These are phyloP conservation scores for Aramus guarauna DNA, from an alignment of 2,113 vertebrate genomes.

Conservation along the genomic window DNA sequence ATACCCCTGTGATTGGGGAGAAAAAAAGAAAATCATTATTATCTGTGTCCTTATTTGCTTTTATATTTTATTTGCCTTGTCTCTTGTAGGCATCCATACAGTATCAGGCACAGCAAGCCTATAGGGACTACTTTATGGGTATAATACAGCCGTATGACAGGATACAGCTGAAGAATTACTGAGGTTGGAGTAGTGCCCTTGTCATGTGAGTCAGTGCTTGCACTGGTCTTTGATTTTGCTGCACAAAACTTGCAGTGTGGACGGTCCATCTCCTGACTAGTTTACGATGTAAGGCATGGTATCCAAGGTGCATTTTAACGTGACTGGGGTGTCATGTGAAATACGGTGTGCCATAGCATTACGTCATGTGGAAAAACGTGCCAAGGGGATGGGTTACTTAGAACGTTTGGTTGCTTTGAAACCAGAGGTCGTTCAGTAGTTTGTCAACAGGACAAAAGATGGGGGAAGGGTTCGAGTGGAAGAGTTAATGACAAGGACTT, in stretches of 20 bases:
- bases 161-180: neutral
- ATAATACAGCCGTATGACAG: neutral
- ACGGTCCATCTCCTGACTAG: neutral
- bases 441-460: neutral
- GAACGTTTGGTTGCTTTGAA: neutral
- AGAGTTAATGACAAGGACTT: neutral
- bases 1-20: rapidly evolving
- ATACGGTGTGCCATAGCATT: neutral
- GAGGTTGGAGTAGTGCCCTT: neutral
- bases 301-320: neutral
- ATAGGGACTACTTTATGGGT: neutral
- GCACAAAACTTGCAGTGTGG: neutral
- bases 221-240: neutral
- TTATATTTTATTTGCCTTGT: neutral
- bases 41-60: neutral
- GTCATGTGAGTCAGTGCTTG: neutral
- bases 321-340: neutral
- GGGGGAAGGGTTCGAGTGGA: neutral
- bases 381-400: neutral
- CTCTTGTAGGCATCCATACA: neutral
- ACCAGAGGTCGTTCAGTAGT: neutral
- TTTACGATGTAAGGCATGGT: neutral
- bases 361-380: neutral
- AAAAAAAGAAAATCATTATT: neutral
- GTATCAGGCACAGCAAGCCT: neutral